Conservation (phyloP, 1,140 invertebrate genomes). For the Zaprionus ghesquierei region DNA sequence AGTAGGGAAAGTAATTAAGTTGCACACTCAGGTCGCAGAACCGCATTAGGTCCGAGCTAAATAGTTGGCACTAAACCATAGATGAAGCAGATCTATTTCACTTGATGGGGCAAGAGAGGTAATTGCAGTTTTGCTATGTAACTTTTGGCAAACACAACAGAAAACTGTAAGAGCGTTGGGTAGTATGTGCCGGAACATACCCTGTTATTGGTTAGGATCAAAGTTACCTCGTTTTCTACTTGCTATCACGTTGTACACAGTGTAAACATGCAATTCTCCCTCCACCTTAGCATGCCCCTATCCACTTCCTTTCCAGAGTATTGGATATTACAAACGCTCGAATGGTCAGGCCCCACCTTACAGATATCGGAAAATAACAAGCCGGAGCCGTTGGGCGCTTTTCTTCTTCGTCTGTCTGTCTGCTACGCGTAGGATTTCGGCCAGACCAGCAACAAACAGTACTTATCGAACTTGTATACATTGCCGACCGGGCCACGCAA, state of each 20-base stretch:
- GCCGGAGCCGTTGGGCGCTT: not conserved
- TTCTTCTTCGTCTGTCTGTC: not conserved
- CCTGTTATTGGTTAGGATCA: not conserved
- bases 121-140: not conserved
- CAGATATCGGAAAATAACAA: conserved; percentile 56
- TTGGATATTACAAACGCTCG: conserved; percentile 5
- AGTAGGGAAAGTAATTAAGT: not conserved
- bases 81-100: not conserved
- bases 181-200: not conserved
- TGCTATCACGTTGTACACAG: too few relatives aligned
- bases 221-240: too few relatives aligned
- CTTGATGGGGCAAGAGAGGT: not conserved
- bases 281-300: too few relatives aligned
- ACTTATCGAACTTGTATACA: conserved; percentile 60
- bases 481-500: conserved; percentile 59
- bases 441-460: conserved; percentile 72
- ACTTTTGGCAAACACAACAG: not conserved
- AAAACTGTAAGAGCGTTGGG: not conserved
- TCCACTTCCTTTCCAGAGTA: not conserved
- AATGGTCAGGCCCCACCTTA: conserved; percentile 40
- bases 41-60: not conserved
- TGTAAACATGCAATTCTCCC: too few relatives aligned
- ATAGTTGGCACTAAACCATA: not conserved
- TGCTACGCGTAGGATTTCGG: conserved; percentile 69
- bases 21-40: not conserved